Conservation (phyloP, 1,140 invertebrate species). For the Lordiphosa stackelbergi region DNA sequence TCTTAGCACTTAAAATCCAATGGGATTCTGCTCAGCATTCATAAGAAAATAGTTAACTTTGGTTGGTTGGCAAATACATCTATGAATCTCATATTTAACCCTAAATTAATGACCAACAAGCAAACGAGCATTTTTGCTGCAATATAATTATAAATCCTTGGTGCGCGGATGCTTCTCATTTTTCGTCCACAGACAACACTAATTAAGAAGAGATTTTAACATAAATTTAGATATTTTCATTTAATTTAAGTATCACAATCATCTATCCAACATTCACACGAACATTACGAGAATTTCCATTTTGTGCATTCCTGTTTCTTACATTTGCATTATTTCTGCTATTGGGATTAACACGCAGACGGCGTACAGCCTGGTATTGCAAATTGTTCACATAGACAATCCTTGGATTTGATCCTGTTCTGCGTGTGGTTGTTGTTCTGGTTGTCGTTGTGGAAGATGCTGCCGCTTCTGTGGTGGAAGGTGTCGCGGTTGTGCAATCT, state of each 20-base stretch:
- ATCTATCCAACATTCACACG: slow-evolving; percentile 2
- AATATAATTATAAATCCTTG: too few relatives aligned
- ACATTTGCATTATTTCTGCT: background rate
- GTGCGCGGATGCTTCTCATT: too few relatives aligned
- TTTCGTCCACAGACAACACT: too few relatives aligned
- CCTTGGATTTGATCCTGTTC: slow-evolving; percentile 6
- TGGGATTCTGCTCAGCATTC: too few relatives aligned
- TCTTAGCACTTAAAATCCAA: too few relatives aligned
- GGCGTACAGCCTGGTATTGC: slow-evolving; percentile 9
- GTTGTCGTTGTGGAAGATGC: slow-evolving; percentile 2
- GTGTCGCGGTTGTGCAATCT: slow-evolving; percentile 5
- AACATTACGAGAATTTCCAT: background rate
- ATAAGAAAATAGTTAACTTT: too few relatives aligned
- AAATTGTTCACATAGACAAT: slow-evolving; percentile 22
- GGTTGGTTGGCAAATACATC: too few relatives aligned
- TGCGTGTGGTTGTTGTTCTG: background rate
- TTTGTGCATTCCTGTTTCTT: background rate
- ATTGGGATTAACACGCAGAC: slow-evolving; percentile 24
- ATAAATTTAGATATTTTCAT: too few relatives aligned
- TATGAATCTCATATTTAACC: too few relatives aligned
- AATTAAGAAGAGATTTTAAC: too few relatives aligned
- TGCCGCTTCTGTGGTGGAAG: slow-evolving; percentile 7
- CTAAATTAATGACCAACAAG: too few relatives aligned
- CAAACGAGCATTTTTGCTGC: too few relatives aligned
- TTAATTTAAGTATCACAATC: background rate